Conservation (phyloP, 2,888 invertebrate genomes). For the Papilio elwesi region DNA sequence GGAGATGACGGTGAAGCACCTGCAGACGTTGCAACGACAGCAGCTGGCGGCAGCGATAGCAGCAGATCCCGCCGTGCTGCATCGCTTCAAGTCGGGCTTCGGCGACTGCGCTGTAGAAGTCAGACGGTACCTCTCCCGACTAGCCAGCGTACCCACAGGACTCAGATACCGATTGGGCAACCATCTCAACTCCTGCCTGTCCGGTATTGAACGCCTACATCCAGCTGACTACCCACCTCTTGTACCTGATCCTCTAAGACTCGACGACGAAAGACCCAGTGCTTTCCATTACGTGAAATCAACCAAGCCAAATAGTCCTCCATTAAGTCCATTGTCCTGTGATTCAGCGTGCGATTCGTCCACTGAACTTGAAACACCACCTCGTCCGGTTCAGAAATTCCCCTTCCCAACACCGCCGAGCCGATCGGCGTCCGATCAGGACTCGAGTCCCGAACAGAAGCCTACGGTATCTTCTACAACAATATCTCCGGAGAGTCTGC, state of each 20-base stretch:
- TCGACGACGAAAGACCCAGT: slow-evolving; percentile 76
- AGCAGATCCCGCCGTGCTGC: slow-evolving; percentile 92
- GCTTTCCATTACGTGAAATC: slow-evolving; percentile 75
- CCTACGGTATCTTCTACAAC: slow-evolving; percentile 83
- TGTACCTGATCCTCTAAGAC: slow-evolving; percentile 80
- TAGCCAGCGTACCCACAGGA: slow-evolving; percentile 85
- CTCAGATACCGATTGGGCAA: slow-evolving; percentile 86
- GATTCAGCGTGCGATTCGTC: slow-evolving; percentile 87
- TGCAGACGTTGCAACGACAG: slow-evolving; percentile 94
- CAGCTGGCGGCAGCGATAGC: slow-evolving; percentile 92
- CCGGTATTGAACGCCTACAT: slow-evolving; percentile 76
- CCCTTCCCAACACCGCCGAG: slow-evolving; percentile 85
- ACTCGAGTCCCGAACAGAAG: slow-evolving; percentile 80
- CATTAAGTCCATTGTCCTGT: slow-evolving; percentile 88
- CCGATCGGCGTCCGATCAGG: slow-evolving; percentile 83
- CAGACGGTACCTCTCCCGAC: slow-evolving; percentile 86
- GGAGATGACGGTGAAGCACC: slow-evolving; percentile 96
- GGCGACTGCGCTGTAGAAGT: slow-evolving; percentile 95
- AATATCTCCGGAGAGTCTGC: slow-evolving; percentile 73
- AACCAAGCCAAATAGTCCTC: slow-evolving; percentile 85
- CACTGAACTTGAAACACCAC: slow-evolving; percentile 81
- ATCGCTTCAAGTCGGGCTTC: slow-evolving; percentile 94
- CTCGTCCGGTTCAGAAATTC: slow-evolving; percentile 71
- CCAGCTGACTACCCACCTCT: slow-evolving; percentile 79
- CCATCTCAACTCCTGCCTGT: slow-evolving; percentile 87